Evolutionary conservation across 1,140 invertebrate genomes (phyloP).

Genomic region (Pectinophora gossypiella): DNA sequence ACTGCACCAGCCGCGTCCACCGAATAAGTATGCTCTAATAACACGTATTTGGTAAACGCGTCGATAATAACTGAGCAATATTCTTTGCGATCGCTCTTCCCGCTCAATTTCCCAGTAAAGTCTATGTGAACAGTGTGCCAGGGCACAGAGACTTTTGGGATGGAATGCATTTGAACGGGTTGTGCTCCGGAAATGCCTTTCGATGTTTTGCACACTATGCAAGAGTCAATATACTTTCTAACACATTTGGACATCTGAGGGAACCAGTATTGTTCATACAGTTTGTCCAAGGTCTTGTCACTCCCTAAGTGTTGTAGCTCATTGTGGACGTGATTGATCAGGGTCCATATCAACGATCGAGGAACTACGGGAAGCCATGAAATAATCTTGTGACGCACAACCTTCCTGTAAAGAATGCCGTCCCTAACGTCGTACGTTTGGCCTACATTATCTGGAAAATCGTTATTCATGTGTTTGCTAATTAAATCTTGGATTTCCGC

Average conservation of each 20-base stretch:
- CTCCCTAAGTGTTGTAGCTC: conserved; percentile 15
- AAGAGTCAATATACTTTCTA: conserved; percentile 9
- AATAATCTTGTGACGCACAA: conserved; percentile 8
- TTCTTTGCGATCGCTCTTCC: conserved; percentile 29
- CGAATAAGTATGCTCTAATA: conserved; percentile 24
- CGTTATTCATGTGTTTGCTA: neutral
- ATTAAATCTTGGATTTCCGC: neutral
- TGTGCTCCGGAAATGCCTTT: conserved; percentile 20
- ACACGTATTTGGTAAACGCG: conserved; percentile 28
- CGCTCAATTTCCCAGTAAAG: conserved; percentile 25
- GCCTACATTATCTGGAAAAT: neutral
- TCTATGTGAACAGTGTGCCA: conserved; percentile 39
- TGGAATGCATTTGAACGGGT: conserved; percentile 10
- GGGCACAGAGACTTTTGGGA: conserved; percentile 18
- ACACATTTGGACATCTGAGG: conserved; percentile 20
- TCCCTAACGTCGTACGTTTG: conserved; percentile 8
- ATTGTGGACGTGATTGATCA: conserved; percentile 16
- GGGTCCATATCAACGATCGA: conserved; percentile 11
- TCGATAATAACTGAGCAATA: conserved; percentile 30
- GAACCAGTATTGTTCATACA: conserved; percentile 25
- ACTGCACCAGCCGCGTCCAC: conserved; percentile 25
- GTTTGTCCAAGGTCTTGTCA: conserved; percentile 6
- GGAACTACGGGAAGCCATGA: conserved; percentile 15
- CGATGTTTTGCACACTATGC: conserved; percentile 16
- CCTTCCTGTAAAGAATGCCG: conserved; percentile 15